A percentile compares a stretch with the other conserved stretches of the same genome.
Conservation (phyloP, 2,113 vertebrate species). For the Fregetta grallaria region DNA sequence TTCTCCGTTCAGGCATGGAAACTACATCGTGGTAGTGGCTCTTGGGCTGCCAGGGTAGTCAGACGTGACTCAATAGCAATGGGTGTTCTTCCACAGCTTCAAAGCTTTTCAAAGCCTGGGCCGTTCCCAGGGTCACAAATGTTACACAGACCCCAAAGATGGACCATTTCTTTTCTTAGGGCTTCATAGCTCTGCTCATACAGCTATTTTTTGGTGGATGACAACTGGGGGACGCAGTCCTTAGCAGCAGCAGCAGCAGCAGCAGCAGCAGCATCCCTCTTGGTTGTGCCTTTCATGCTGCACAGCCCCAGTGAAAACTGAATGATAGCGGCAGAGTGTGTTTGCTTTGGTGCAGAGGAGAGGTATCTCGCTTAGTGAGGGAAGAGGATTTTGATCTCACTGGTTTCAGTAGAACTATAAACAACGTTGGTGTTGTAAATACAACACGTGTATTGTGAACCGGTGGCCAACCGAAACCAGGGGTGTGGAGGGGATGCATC, state of each 20-base stretch:
- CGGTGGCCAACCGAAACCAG: neutral
- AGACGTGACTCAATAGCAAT: neutral
- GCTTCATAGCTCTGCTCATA: too few species aligned
- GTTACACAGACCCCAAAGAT: neutral
- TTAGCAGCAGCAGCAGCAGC: neutral
- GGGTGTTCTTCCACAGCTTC: neutral
- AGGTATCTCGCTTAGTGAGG: neutral
- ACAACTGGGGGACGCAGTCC: neutral
- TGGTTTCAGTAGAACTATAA: neutral
- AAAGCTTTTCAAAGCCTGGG: neutral
- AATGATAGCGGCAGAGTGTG: too few species aligned
- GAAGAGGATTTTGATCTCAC: neutral
- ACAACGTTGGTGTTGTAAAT: neutral
- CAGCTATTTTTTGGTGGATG: neutral
- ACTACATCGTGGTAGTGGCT: neutral
- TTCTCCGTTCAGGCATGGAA: neutral
- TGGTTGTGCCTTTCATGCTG: neutral
- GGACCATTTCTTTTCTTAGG: neutral
- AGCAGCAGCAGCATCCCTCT: neutral
- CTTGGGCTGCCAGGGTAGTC: neutral
- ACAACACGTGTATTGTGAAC: neutral
- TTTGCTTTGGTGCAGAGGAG: neutral
- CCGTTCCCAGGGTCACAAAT: neutral
- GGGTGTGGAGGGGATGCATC: neutral
- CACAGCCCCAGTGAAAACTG: neutral